Base-by-base conservation (phyloP, 2,888 invertebrate species). In the Trichogramma evanescens region DNA sequence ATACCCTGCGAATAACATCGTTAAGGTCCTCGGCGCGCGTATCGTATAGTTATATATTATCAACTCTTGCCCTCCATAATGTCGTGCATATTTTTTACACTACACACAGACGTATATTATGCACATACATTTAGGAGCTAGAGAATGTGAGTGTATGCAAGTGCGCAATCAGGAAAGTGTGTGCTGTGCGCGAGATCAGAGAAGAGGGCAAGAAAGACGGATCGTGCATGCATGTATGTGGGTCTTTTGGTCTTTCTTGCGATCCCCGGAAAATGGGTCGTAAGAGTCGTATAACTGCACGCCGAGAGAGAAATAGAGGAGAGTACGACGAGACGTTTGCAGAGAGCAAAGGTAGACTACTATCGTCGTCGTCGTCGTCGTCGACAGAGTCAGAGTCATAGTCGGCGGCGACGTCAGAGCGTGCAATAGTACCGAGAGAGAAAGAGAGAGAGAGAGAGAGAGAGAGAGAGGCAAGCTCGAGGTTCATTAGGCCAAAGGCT, bases 401-500 rank as follows among this genome's bases (percentile, higher is more conserved):
- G 6, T 10, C 48, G 41, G 9, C 41, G 44, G 42, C 26, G 39
- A 10, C 56, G 41, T n/a, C 54, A 4, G 43, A 6, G 50, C 4
- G 49, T 10, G 9, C 10, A 41, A 39, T 13, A 39, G 50, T 43
- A 59, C n/a, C 40, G 49, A 55, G 40, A 44, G 49, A 39, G 38
- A 3, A 44, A 39, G 56, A 43, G 13, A 8, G 59, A 6, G 45
- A 50, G 45, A 43, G 50, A n/a, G n/a, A n/a, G n/a, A 3, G 26
- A 55, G 44, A 55, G 55, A 6, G 45, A 50, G 45, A 43, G 50
- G 50, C 40, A 60, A 8, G 6, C 13, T 43, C 51, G 74, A 73
- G 74, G 75, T 75, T 75, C 74, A 75, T 75, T 75, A 75, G 75
- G 75, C 71, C 74, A 74, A 69, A 70, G 57, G 55, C 49, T 43